Conservation (phyloP, 1,140 invertebrate species). For the Brachionus rotundiformis region DNA sequence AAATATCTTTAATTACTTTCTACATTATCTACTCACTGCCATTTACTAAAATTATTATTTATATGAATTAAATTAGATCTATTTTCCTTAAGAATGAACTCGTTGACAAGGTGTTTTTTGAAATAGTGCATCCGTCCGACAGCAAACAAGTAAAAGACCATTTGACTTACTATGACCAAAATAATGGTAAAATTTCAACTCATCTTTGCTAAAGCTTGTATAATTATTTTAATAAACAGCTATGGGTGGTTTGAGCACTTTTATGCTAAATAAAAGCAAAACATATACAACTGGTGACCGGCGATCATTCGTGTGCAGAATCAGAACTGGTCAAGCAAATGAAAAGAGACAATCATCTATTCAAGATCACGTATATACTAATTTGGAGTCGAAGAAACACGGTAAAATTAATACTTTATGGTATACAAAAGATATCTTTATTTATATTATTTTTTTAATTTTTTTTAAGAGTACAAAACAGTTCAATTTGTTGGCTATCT, state of each 20-base stretch:
- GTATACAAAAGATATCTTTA: too few relatives aligned
- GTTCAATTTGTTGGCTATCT: constrained; percentile 50
- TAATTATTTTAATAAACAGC: neutral
- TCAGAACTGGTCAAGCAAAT: neutral
- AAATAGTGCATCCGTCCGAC: constrained; percentile 49
- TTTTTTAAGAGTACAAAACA: constrained; percentile 25
- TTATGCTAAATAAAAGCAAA: constrained; percentile 39
- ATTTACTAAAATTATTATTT: too few relatives aligned
- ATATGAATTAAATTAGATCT: too few relatives aligned
- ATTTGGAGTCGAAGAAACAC: neutral
- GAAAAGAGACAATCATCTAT: neutral
- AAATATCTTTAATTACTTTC: too few relatives aligned
- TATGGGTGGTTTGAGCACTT: constrained; percentile 19
- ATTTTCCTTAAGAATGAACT: constrained; percentile 7
- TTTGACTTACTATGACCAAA: constrained; percentile 31
- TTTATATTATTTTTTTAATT: too few relatives aligned
- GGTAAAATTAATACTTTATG: too few relatives aligned
- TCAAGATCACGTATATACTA: constrained; percentile 23
- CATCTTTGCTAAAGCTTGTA: neutral
- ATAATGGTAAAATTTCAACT: neutral
- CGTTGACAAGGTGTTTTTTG: constrained; percentile 50
- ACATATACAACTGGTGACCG: constrained; percentile 25
- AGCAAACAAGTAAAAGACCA: constrained; percentile 49
- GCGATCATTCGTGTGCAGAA: constrained; percentile 37
- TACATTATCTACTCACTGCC: too few relatives aligned